phyloP scores from a whole-genome alignment of 2,888 invertebrate genomes.

The Neoitamus cyanurus region DNA sequence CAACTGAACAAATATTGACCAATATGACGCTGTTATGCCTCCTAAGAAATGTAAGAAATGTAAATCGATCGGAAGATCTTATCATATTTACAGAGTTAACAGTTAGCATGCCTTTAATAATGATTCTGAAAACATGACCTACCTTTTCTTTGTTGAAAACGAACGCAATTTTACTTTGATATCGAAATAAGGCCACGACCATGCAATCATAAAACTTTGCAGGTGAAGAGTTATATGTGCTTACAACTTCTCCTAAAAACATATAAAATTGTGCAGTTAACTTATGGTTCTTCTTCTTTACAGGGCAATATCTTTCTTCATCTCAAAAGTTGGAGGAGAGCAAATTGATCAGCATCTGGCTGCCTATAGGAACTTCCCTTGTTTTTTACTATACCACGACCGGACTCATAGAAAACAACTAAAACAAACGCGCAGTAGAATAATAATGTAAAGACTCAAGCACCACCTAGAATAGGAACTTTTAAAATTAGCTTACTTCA shows the following conservation, averaged over 20 bases:
- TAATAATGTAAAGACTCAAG: neutral
- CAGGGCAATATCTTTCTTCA: neutral
- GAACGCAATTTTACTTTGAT: neutral
- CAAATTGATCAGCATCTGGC: neutral
- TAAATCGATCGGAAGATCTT: neutral
- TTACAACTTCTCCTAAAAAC: neutral
- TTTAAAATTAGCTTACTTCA: neutral
- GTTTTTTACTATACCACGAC: neutral
- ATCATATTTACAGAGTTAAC: neutral
- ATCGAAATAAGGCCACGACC: neutral
- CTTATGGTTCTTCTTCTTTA: neutral
- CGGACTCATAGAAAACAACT: neutral
- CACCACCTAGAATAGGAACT: neutral
- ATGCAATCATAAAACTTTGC: neutral
- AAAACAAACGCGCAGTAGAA: neutral
- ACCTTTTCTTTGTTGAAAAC: neutral
- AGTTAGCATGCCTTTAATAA: neutral
- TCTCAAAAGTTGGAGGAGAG: neutral
- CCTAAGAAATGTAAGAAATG: neutral
- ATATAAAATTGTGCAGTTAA: neutral
- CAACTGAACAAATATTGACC: neutral
- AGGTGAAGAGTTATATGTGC: neutral
- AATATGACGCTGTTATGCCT: neutral
- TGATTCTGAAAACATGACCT: neutral
- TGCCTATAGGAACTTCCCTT: neutral